Conservation (phyloP, 2,113 vertebrate genomes). For the Odocoileus hemionus region DNA sequence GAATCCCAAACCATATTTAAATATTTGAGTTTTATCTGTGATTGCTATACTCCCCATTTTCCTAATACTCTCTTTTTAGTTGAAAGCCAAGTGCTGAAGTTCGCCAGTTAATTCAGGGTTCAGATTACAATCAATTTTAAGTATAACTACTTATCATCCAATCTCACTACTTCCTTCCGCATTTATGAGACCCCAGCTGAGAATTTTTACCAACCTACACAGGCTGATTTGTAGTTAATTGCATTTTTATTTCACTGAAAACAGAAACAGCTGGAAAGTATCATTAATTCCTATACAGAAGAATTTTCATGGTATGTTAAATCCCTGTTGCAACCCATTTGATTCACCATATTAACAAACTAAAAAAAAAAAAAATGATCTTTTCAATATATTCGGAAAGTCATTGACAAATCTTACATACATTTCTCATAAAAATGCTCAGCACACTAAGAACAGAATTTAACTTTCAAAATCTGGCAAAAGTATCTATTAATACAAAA, state of each 20-base stretch:
- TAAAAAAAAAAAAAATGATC: neutral
- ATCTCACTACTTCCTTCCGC: neutral
- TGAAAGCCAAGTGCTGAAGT: neutral
- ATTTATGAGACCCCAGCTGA: conserved; percentile 14
- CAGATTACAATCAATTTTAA: neutral
- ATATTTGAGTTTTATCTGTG: neutral
- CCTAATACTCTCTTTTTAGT: neutral
- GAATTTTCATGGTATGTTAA: conserved; percentile 18
- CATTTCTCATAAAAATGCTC: conserved; percentile 15
- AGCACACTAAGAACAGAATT: conserved; percentile 6
- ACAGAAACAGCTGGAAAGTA: neutral
- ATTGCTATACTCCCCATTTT: neutral
- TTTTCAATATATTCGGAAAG: conserved; percentile 21
- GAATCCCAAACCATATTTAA: neutral
- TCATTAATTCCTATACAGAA: neutral
- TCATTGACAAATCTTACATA: neutral
- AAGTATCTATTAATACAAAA: neutral
- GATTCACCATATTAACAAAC: conserved; percentile 13
- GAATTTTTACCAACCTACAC: neutral
- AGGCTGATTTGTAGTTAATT: conserved; percentile 8
- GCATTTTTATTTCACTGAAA: neutral
- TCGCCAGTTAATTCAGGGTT: conserved; percentile 13
- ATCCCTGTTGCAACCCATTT: neutral
- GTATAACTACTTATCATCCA: neutral
- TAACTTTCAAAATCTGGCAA: neutral